Conservation (phyloP, 2,113 vertebrate species). For the Platycercus adscitus region DNA sequence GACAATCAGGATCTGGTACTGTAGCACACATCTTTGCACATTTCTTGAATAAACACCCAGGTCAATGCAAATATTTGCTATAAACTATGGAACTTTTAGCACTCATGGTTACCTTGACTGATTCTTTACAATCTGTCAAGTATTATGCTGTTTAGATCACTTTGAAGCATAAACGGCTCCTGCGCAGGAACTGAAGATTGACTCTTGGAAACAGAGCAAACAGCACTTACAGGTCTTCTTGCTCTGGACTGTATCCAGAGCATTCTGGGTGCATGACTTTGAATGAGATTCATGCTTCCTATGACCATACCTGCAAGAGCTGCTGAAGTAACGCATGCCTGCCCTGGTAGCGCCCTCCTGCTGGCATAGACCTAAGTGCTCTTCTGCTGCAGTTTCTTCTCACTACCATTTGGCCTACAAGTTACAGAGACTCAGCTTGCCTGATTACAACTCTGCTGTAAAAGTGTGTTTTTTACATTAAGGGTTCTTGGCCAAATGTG, state of each 20-base stretch:
- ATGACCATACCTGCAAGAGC: background rate
- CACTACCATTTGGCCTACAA: background rate
- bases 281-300: background rate
- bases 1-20: background rate
- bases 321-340: background rate
- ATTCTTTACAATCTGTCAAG: background rate
- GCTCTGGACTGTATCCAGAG: background rate
- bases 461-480: constrained; percentile 7
- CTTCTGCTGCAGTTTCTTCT: background rate
- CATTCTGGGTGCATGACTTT: background rate
- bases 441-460: background rate
- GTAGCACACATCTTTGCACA: background rate
- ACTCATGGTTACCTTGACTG: background rate
- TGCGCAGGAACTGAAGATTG: background rate
- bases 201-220: background rate
- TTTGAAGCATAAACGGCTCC: background rate
- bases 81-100: background rate
- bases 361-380: background rate
- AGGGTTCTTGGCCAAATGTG: background rate
- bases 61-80: background rate
- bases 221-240: background rate
- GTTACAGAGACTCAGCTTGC: background rate
- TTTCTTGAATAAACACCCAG: background rate
- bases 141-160: background rate
- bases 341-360: background rate